Percentiles rank a stretch among this genome's conserved stretches.
Evolutionary conservation across 2,797 vertebrate species (phyloP).

Genomic region (Sphaeramia orbicularis): DNA sequence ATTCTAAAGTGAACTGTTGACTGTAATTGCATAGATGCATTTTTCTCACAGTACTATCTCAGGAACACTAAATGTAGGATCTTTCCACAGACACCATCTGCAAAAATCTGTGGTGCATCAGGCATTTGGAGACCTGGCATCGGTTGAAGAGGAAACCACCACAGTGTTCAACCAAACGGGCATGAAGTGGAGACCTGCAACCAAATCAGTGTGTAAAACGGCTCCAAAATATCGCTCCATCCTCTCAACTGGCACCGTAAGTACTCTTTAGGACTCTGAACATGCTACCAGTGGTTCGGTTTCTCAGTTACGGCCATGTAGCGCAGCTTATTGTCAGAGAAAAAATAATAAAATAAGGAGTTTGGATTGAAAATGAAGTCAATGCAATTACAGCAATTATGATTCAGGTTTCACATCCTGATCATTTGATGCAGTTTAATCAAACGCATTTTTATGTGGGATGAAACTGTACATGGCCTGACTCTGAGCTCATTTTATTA

Average conservation of each 20-base stretch:
- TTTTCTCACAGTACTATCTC: neutral
- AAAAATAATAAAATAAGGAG: neutral
- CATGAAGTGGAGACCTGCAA: slow-evolving; percentile 83
- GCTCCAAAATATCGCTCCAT: slow-evolving; percentile 89
- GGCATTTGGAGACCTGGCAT: slow-evolving; percentile 51
- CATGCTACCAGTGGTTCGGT: slow-evolving; percentile 40
- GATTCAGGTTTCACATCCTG: neutral
- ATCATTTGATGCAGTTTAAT: neutral
- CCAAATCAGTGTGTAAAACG: slow-evolving; percentile 88
- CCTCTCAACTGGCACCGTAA: slow-evolving; percentile 91
- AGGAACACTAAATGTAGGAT: slow-evolving; percentile 31
- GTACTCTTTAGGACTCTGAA: slow-evolving; percentile 74
- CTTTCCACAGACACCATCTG: slow-evolving; percentile 66
- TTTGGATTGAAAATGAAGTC: neutral
- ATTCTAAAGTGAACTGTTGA: neutral
- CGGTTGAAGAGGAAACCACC: slow-evolving; percentile 46
- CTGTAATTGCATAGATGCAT: neutral
- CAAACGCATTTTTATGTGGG: neutral
- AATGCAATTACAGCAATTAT: neutral
- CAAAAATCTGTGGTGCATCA: slow-evolving; percentile 72
- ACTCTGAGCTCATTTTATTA: slow-evolving; percentile 37
- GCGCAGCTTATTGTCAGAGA: slow-evolving; percentile 30
- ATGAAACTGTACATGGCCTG: slow-evolving; percentile 62
- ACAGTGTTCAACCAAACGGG: slow-evolving; percentile 64
- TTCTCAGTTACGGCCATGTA: slow-evolving; percentile 55